Evolutionary conservation across 2,797 vertebrate genomes (phyloP).

Genomic region (Phoebastria nigripes): DNA sequence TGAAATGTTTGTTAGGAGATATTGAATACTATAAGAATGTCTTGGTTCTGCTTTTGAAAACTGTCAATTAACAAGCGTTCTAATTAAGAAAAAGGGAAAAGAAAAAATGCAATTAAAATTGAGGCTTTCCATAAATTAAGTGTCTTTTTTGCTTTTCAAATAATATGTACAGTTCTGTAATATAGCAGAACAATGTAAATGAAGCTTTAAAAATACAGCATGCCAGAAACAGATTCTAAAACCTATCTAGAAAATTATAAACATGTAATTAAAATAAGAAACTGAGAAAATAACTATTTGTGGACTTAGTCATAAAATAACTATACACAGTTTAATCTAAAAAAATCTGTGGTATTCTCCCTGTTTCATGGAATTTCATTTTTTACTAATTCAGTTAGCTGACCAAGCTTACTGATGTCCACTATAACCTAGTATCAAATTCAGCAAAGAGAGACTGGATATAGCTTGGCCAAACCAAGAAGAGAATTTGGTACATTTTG

Average conservation of each 20-base stretch:
- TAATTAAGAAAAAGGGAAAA: constrained; percentile 17
- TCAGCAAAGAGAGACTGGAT: background rate
- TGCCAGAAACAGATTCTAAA: background rate
- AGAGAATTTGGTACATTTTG: background rate
- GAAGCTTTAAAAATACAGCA: background rate
- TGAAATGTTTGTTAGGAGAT: constrained; percentile 28
- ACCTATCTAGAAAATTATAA: background rate
- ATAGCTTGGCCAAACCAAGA: background rate
- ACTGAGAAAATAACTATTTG: background rate
- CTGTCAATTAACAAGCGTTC: background rate
- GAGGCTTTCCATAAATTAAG: background rate
- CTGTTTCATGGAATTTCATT: background rate
- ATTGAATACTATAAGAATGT: background rate
- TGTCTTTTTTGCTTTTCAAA: background rate
- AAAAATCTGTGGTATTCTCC: background rate
- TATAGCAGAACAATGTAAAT: background rate
- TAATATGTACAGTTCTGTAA: background rate
- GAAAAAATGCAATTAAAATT: constrained; percentile 23
- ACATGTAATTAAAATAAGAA: constrained; percentile 18
- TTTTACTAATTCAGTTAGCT: background rate
- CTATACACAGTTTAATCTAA: background rate
- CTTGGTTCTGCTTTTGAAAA: constrained; percentile 17
- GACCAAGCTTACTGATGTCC: background rate
- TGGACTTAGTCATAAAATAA: background rate
- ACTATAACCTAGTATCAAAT: background rate